Conservation (phyloP, 2,797 vertebrate species). For the Accipiter superciliosus region DNA sequence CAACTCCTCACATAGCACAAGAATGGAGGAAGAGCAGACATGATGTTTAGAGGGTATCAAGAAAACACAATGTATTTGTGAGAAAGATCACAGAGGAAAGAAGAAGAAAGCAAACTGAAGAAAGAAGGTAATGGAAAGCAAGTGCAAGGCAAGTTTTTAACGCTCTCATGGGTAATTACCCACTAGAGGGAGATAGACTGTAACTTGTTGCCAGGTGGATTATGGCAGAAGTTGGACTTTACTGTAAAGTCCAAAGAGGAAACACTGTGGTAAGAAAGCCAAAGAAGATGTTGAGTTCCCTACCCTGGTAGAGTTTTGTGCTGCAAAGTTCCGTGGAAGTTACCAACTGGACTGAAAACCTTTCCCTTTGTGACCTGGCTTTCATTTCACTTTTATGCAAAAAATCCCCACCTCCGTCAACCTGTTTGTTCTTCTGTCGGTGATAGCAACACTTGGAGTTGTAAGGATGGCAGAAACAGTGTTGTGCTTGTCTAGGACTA, state of each 20-base stretch:
- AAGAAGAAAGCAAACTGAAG: background rate
- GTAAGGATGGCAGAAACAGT: background rate
- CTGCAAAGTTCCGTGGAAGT: background rate
- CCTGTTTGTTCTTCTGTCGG: background rate
- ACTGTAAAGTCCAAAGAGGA: background rate
- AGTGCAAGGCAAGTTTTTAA: background rate
- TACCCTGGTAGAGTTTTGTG: background rate
- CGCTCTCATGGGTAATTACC: constrained; percentile 5
- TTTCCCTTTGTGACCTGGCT: background rate
- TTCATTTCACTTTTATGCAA: background rate
- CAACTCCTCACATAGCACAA: background rate
- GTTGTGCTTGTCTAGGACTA: background rate
- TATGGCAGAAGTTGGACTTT: background rate
- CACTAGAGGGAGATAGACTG: constrained; percentile 48
- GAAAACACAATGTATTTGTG: background rate
- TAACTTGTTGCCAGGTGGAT: background rate
- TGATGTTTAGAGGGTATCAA: background rate
- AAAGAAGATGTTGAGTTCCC: background rate
- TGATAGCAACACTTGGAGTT: background rate
- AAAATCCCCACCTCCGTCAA: background rate
- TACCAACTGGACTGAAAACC: background rate
- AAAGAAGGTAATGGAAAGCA: background rate
- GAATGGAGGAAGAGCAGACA: background rate
- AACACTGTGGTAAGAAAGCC: background rate
- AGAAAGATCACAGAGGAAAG: background rate